These are phyloP conservation scores for Dryomyza anilis DNA, from an alignment of 2,888 invertebrate species.

Conservation along the genomic window DNA sequence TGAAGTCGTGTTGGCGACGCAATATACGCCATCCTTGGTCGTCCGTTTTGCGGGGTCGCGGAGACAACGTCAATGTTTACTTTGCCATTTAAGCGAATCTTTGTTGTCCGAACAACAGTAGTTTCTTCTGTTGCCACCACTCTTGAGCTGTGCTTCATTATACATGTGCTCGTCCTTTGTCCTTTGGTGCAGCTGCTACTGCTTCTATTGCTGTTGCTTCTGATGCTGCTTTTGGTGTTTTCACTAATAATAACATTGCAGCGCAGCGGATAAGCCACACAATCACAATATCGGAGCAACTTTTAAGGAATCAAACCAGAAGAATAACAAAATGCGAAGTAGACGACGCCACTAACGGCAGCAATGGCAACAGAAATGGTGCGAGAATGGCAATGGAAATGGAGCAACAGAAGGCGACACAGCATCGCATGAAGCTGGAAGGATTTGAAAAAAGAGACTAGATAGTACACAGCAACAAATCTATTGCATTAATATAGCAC, in stretches of 20 bases:
- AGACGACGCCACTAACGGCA: too few relatives aligned
- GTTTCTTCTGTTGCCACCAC: not conserved
- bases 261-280: constrained; percentile 25
- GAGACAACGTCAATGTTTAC: constrained; percentile 18
- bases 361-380: too few relatives aligned
- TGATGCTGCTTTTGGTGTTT: constrained; percentile 14
- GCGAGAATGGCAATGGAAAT: too few relatives aligned
- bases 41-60: not conserved
- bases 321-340: not conserved
- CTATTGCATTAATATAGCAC: too few relatives aligned
- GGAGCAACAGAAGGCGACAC: too few relatives aligned
- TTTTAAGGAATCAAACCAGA: constrained; percentile 24
- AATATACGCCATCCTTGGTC: not conserved
- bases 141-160: not conserved
- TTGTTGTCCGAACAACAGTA: constrained; percentile 17
- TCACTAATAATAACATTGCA: constrained; percentile 24
- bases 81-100: constrained; percentile 22
- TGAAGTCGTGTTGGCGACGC: not conserved
- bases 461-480: too few relatives aligned
- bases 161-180: not conserved
- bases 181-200: too few relatives aligned
- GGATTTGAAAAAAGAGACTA: too few relatives aligned
- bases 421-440: too few relatives aligned
- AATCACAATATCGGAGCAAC: constrained; percentile 27
- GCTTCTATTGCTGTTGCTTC: not conserved